Evolutionary conservation across 2,113 vertebrate genomes (phyloP), one percentile per base, ranked within the genome.

Genomic region (Peromyscus maniculatus): DNA sequence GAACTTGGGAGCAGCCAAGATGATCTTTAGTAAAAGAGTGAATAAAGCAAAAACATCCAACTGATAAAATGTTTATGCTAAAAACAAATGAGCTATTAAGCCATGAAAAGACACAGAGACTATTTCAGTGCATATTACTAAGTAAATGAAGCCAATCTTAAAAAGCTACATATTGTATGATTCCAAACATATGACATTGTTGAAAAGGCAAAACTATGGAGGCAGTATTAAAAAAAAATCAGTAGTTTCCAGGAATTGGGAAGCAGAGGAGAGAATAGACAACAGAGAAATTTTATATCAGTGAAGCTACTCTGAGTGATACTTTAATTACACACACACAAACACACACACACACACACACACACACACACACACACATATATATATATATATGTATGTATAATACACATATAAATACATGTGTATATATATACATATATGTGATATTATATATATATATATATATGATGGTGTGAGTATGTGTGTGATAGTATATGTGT

Each of bases 61-160:
- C 64, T 39, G 88, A 43, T 46, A 24, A 39, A 89, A 79, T 87
- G 71, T 62, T 89, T 66, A n/a, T 24, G 24, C 39, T 95, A 89
- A 95, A 95, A 96, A 52, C 16, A 89, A 80, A 93, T 69, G 21
- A 67, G n/a, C n/a, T 75, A 43, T 66, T 21, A 91, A 93, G 55
- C 36, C 52, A 49, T 24, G 5, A 26, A 93, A 95, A 91, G 52
- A 80, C 28, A 46, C 22, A 13, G 36, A 80, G 28, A 24, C 75
- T 71, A 9, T n/a, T 89, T 80, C 79, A 96, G 39, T 69, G 16
- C 12, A 36, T 93, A 39, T 91, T 88, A 74, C n/a, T 87, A 67
- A 91, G 71, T 80, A 31, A 93, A 93, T 86, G 55, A 89, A 86
- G n/a, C 9, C 74, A 71, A 87, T 86, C 26, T 84, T 64, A 67